Evolutionary conservation across 2,888 invertebrate species (phyloP).

Genomic region (Pardosa pseudoannulata): DNA sequence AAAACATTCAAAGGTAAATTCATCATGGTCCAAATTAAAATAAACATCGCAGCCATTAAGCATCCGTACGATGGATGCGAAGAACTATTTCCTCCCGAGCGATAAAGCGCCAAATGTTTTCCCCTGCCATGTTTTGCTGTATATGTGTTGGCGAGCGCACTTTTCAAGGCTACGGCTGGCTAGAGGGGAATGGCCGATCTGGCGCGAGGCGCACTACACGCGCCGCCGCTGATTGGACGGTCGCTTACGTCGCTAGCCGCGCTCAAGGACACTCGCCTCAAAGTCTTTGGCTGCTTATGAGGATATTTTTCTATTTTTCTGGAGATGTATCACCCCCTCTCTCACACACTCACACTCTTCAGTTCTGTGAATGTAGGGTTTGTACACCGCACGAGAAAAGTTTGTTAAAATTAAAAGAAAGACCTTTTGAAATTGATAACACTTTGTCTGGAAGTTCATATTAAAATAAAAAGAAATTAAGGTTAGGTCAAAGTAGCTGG

Average conservation of each 20-base stretch:
- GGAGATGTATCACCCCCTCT: background rate
- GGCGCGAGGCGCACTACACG: slow-evolving; percentile 57
- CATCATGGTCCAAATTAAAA: too few relatives aligned
- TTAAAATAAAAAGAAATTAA: too few relatives aligned
- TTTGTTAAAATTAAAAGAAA: background rate
- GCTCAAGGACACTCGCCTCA: slow-evolving; percentile 39
- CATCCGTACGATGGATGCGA: too few relatives aligned
- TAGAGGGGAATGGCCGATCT: slow-evolving; percentile 64
- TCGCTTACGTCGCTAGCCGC: slow-evolving; percentile 13
- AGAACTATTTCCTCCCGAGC: background rate
- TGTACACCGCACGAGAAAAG: background rate
- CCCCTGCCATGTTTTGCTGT: background rate
- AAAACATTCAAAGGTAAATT: too few relatives aligned
- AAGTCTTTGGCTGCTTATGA: background rate
- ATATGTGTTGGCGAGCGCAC: slow-evolving; percentile 11
- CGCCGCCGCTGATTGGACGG: slow-evolving; percentile 54
- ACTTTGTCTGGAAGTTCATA: background rate
- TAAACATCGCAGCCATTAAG: too few relatives aligned
- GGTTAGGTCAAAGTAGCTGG: too few relatives aligned
- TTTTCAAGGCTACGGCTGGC: slow-evolving; percentile 59
- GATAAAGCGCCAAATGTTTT: background rate
- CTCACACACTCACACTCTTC: background rate
- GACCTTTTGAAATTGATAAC: background rate
- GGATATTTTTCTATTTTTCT: background rate
- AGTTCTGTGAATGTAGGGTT: background rate